Evolutionary conservation across 2,113 vertebrate species (phyloP).

Genomic region (Daubentonia madagascariensis): DNA sequence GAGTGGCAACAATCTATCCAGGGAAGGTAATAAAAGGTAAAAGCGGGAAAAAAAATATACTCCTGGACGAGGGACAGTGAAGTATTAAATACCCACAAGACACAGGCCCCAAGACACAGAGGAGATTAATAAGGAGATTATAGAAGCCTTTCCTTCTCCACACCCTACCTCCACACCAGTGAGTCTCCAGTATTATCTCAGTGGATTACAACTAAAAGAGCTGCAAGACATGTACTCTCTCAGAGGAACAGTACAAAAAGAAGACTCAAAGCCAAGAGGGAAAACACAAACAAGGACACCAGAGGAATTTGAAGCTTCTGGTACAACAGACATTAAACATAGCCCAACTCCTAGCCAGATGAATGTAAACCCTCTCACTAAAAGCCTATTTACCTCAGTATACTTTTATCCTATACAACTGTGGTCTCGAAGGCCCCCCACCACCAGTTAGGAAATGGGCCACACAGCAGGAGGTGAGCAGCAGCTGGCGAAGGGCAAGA

Average conservation of each 20-base stretch:
- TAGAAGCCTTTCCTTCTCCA: background rate
- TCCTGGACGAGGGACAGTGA: background rate
- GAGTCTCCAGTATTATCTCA: background rate
- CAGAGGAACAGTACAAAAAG: background rate
- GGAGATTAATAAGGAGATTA: background rate
- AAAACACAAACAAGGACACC: background rate
- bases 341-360: background rate
- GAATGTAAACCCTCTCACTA: background rate
- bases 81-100: background rate
- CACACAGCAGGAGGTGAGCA: too few relatives aligned
- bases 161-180: rapidly evolving
- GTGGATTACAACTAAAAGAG: background rate
- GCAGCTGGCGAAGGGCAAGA: too few relatives aligned
- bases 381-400: background rate
- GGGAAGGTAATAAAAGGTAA: background rate
- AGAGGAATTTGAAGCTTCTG: background rate
- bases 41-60: background rate
- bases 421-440: too few relatives aligned
- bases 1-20: background rate
- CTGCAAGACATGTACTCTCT: background rate
- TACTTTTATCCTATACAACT: too few relatives aligned
- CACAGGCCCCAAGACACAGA: background rate
- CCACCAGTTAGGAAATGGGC: too few relatives aligned
- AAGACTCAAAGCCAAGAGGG: background rate
- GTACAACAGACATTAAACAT: background rate